Base-by-base conservation (phyloP, 2,113 vertebrate genomes). In the Oryzias javanicus region DNA sequence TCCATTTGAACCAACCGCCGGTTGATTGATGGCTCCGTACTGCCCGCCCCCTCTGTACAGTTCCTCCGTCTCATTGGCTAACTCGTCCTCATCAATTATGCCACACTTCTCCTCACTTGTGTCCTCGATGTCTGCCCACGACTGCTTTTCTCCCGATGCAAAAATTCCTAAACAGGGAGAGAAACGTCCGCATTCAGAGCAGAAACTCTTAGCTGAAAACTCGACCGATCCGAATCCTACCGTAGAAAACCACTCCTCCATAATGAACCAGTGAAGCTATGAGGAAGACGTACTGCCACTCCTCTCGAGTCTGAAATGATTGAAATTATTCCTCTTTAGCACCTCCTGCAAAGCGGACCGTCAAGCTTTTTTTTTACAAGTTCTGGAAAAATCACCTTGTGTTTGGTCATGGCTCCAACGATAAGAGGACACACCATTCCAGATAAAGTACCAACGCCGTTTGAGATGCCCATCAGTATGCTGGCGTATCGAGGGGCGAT, bases 81-180 rank as follows among this genome's bases (percentile, higher is more conserved):
- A 93, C 89, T 99, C 97, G 56, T 99, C 97, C 81, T 99, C 96
- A 6, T 94, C 89, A 55, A 99, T 95, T 84, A 99, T 98, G 46
- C 97, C 96, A 55, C 97, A 99, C 79, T 99, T 99, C 84, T 99
- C 97, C 78, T 97, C 94, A 41, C 96, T 99, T 17, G 96, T 98
- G 85, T 98, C 92, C 42, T 99, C 97, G 16, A 94, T 94, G 59
- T 99, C 97, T 1, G 97, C 97, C 97, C 97, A 99, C 0, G 93
- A 85, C 67, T 99, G 97, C 68, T 99, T 98, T 69, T 99, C 97
- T 64, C 97, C 97, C 0, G 97, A 99, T 60, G 97, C 97, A 88
- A 99, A 99, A 78, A 99, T 48, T 84, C 97, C 95, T 92, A 16
- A 17, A 20, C 14, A 6, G 87, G 85, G 78, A 88, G 87, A 40